These are phyloP conservation scores for Leptinotarsa juncta DNA, from an alignment of 2,888 invertebrate species.

Conservation along the genomic window DNA sequence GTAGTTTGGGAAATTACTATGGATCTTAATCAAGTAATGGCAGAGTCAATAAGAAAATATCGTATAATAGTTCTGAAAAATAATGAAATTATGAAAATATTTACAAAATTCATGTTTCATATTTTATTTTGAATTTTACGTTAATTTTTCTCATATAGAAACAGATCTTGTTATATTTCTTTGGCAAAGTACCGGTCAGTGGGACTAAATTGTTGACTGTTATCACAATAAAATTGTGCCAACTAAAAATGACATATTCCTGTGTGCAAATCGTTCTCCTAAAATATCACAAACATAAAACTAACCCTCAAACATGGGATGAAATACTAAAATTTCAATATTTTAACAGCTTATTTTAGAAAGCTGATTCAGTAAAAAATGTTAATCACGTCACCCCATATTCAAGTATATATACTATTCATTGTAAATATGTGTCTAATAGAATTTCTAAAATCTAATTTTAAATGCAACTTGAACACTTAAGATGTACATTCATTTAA, in stretches of 20 bases:
- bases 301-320: conserved; percentile 7
- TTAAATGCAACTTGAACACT: conserved; percentile 8
- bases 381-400: conserved; percentile 4
- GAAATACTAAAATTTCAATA: not conserved
- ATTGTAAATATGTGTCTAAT: not conserved
- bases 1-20: no score
- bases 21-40: no score
- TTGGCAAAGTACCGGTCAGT: no score
- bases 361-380: conserved; percentile 1
- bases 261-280: not conserved
- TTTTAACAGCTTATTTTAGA: not conserved
- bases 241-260: not conserved
- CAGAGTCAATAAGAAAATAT: no score
- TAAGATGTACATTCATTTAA: conserved; percentile 1
- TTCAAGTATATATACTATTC: conserved; percentile 5
- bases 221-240: not conserved
- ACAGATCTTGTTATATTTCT: not conserved
- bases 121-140: no score
- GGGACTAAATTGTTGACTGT: no score
- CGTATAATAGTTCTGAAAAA: no score
- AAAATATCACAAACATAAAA: conserved; percentile 6
- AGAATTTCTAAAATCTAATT: conserved; percentile 8
- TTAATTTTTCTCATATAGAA: not conserved
- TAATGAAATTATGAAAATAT: no score
- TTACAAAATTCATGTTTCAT: no score